Percentiles rank a stretch among this genome's conserved stretches.
Evolutionary conservation across 2,888 invertebrate genomes (phyloP).

Genomic region (Dilophus febrilis): DNA sequence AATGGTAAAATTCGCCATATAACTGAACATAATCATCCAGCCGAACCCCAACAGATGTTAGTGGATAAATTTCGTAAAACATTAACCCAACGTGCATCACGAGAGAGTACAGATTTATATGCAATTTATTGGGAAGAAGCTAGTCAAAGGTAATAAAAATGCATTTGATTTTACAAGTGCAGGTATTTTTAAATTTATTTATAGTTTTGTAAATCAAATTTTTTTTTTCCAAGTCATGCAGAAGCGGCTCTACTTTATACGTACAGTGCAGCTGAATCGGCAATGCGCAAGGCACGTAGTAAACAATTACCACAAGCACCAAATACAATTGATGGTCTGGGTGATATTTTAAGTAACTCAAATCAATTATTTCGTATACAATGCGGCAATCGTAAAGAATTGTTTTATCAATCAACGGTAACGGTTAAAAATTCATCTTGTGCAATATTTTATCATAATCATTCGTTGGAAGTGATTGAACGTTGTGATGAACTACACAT

Average conservation of each 20-base stretch:
- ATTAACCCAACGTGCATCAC: slow-evolving; percentile 14
- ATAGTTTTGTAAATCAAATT: no score
- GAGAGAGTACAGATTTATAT: slow-evolving; percentile 14
- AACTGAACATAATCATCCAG: slow-evolving; percentile 15
- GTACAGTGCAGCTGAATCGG: slow-evolving; percentile 16
- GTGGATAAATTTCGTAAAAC: slow-evolving; percentile 17
- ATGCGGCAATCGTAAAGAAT: slow-evolving; percentile 14
- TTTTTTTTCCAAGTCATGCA: slow-evolving; percentile 10
- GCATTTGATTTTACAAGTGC: background rate
- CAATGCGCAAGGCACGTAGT: slow-evolving; percentile 17
- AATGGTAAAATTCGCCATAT: slow-evolving; percentile 13
- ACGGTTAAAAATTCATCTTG: slow-evolving; percentile 11
- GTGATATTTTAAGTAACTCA: slow-evolving; percentile 12
- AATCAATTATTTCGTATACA: slow-evolving; percentile 14
- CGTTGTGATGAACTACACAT: slow-evolving; percentile 16
- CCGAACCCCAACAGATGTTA: slow-evolving; percentile 14
- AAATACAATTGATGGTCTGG: slow-evolving; percentile 13
- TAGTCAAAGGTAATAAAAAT: slow-evolving; percentile 10
- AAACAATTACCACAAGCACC: slow-evolving; percentile 15
- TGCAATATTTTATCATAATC: slow-evolving; percentile 16
- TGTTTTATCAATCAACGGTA: slow-evolving; percentile 16
- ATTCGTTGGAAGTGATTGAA: slow-evolving; percentile 13
- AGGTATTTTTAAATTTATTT: no score
- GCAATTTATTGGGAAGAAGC: slow-evolving; percentile 18
- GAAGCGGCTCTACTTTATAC: slow-evolving; percentile 17